Evolutionary conservation across 2,888 invertebrate species (phyloP), one percentile per base, ranked within the genome.

Genomic region (Ophion costatus): DNA sequence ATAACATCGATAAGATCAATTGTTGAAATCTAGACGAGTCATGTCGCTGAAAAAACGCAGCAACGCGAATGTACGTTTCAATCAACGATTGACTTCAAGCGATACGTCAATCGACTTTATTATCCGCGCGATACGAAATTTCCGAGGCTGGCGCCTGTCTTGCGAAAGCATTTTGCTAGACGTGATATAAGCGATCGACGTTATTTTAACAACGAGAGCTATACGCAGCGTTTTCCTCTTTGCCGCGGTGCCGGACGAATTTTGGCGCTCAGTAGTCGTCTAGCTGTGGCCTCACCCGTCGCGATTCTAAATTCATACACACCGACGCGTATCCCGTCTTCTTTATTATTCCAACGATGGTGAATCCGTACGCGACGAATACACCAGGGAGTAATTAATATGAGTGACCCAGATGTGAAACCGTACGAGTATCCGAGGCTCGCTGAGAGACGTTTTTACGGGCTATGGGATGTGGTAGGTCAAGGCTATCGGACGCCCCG

Each of bases 381-480:
- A 51, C 24, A 38, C 38, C 38, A 45, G n/a, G 29, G 45, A 51
- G 17, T 33, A 33, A 70, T 79, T 70, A 42, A 11, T 42, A 84
- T 57, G 82, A 64, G 63, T 59, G 69, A 56, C 11, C 61, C 56
- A 70, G 14, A 77, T 80, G 77, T 70, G 59, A 57, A 63, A 69
- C 64, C 69, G 66, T 38, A 69, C 56, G 78, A 76, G 70, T 51
- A 78, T 59, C 61, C 56, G 80, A 78, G 82, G 56, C 71, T 80
- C 74, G 74, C 51, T n/a, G 69, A 67, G 61, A 83, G 67, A 63
- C 79, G 66, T 70, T 84, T 71, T 77, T 82, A 24, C 74, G 89
- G 90, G 91, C 89, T 88, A 92, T 93, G 92, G 93, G 92, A 93
- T 92, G 92, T 87, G 90, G 90, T 88, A 90, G 90, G 85, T 92